Evolutionary conservation across 2,888 invertebrate genomes (phyloP).

Genomic region (Agrochola litura): DNA sequence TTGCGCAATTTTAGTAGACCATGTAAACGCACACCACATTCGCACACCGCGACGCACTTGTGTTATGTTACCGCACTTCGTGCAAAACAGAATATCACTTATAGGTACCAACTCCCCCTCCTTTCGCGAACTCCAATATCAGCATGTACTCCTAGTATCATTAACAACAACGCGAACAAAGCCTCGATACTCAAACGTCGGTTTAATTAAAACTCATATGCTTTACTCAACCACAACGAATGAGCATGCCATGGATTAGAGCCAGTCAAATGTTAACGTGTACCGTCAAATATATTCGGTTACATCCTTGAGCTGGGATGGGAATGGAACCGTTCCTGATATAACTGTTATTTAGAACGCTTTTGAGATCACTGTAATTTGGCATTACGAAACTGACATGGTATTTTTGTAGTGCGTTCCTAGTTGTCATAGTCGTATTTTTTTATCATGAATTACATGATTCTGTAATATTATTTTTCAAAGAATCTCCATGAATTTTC

Average conservation of each 20-base stretch:
- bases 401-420: not conserved
- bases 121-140: constrained; percentile 32
- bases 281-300: constrained; percentile 43
- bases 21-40: not conserved
- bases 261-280: constrained; percentile 42
- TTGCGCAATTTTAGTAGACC: not conserved
- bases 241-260: constrained; percentile 49
- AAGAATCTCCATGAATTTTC: not conserved
- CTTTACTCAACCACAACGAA: constrained; percentile 47
- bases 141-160: constrained; percentile 32
- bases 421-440: not conserved
- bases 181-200: constrained; percentile 51
- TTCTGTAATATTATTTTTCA: not conserved
- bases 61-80: not conserved
- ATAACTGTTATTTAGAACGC: constrained; percentile 37
- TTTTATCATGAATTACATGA: not conserved
- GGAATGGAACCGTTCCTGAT: constrained; percentile 23
- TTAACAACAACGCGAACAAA: constrained; percentile 45
- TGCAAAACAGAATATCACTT: constrained; percentile 9
- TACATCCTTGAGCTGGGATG: constrained; percentile 16
- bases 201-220: constrained; percentile 65
- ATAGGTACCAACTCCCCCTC: not conserved
- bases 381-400: not conserved
- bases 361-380: constrained; percentile 14
- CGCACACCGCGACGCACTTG: not conserved